Conservation (phyloP, 2,888 invertebrate species). For the Mechanitis mazaeus region DNA sequence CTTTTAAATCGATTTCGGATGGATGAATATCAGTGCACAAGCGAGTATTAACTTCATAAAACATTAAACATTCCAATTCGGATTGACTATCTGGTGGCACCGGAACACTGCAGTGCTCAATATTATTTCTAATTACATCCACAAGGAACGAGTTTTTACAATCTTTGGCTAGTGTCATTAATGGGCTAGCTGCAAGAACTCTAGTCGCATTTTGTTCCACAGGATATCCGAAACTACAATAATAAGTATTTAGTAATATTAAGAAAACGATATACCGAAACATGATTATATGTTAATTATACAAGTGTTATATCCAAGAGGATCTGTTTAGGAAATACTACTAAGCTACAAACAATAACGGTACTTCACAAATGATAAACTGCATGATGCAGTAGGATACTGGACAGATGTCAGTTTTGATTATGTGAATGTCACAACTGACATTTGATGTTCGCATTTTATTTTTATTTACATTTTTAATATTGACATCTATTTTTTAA, state of each 20-base stretch:
- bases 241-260: slow-evolving; percentile 48
- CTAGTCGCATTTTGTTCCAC: slow-evolving; percentile 31
- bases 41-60: slow-evolving; percentile 59
- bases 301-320: background rate
- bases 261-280: slow-evolving; percentile 48
- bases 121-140: slow-evolving; percentile 41
- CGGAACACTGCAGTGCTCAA: slow-evolving; percentile 42
- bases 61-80: slow-evolving; percentile 56
- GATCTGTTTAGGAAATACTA: slow-evolving; percentile 1
- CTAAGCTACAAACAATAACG: slow-evolving; percentile 12
- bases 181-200: slow-evolving; percentile 26
- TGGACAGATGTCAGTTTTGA: no score
- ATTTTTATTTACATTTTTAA: no score
- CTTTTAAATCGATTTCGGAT: slow-evolving; percentile 37
- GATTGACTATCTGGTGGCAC: slow-evolving; percentile 38
- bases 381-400: no score
- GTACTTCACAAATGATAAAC: background rate
- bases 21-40: slow-evolving; percentile 45
- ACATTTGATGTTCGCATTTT: no score
- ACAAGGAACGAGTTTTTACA: slow-evolving; percentile 51
- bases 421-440: no score
- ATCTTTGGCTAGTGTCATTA: slow-evolving; percentile 38
- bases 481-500: no score
- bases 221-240: slow-evolving; percentile 48
- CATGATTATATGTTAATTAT: slow-evolving; percentile 35